phyloP scores from a whole-genome alignment of 2,113 vertebrate genomes.

The Hepsetus odoe region DNA sequence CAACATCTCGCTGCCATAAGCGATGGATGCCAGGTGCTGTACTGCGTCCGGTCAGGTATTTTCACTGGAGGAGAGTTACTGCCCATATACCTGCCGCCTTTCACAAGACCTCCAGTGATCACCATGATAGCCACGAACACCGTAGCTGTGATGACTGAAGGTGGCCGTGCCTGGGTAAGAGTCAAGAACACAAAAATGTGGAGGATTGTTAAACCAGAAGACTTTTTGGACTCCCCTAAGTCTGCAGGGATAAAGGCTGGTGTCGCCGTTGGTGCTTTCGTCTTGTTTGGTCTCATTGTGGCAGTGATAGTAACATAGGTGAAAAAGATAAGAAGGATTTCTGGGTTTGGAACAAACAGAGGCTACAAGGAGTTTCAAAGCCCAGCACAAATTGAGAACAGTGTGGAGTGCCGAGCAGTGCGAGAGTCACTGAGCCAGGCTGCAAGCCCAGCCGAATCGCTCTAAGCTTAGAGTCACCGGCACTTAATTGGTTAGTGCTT shows the following conservation, averaged over 20 bases:
- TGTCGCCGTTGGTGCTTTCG: conserved; percentile 65
- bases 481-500: too few relatives aligned
- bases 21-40: conserved; percentile 87
- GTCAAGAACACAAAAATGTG: conserved; percentile 76
- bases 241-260: conserved; percentile 57
- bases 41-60: conserved; percentile 80
- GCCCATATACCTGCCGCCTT: conserved; percentile 81
- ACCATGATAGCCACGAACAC: conserved; percentile 72
- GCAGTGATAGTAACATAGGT: conserved; percentile 50
- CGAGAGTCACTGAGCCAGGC: background rate
- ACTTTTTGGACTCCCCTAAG: conserved; percentile 53
- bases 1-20: conserved; percentile 86
- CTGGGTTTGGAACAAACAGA: background rate
- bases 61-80: conserved; percentile 77
- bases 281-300: conserved; percentile 50
- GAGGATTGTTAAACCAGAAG: conserved; percentile 72
- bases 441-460: conserved; percentile 9
- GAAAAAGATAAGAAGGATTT: conserved; percentile 41
- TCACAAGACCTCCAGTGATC: conserved; percentile 72
- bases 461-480: background rate
- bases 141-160: conserved; percentile 79
- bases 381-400: conserved; percentile 20
- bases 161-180: conserved; percentile 79
- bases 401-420: conserved; percentile 23
- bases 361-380: conserved; percentile 49